Percentiles rank a stretch among this genome's conserved stretches.
Conservation (phyloP, 2,797 vertebrate species). For the Takifugu rubripes region DNA sequence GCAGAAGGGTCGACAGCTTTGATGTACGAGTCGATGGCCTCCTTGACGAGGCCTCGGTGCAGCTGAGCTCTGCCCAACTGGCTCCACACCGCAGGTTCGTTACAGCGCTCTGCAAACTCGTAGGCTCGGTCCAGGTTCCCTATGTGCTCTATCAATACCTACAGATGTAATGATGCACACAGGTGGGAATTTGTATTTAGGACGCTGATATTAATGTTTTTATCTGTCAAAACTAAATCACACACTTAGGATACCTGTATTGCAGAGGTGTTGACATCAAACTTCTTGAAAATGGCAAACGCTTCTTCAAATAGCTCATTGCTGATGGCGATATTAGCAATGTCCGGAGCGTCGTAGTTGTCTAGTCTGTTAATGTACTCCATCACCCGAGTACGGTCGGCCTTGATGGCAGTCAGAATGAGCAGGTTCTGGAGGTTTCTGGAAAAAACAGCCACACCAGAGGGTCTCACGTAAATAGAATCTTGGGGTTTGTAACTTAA, state of each 20-base stretch:
- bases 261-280: slow-evolving; percentile 88
- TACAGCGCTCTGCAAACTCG: slow-evolving; percentile 92
- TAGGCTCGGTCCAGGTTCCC: slow-evolving; percentile 95
- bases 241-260: slow-evolving; percentile 77
- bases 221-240: background rate
- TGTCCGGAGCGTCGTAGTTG: slow-evolving; percentile 90
- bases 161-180: slow-evolving; percentile 1
- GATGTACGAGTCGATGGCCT: slow-evolving; percentile 88
- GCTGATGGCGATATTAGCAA: slow-evolving; percentile 89
- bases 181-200: background rate
- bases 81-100: slow-evolving; percentile 87
- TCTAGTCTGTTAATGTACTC: slow-evolving; percentile 89
- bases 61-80: slow-evolving; percentile 86
- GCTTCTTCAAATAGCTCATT: slow-evolving; percentile 91
- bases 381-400: slow-evolving; percentile 89
- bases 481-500: too few species aligned
- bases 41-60: slow-evolving; percentile 87
- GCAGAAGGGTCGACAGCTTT: slow-evolving; percentile 85
- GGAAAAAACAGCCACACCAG: slow-evolving; percentile 4
- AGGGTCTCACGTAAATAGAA: background rate
- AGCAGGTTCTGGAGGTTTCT: slow-evolving; percentile 93
- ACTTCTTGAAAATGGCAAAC: slow-evolving; percentile 90
- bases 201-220: background rate
- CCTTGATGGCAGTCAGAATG: slow-evolving; percentile 91
- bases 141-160: slow-evolving; percentile 92